Conservation (phyloP, 2,888 invertebrate genomes). For the Acanthosepion esculentum region DNA sequence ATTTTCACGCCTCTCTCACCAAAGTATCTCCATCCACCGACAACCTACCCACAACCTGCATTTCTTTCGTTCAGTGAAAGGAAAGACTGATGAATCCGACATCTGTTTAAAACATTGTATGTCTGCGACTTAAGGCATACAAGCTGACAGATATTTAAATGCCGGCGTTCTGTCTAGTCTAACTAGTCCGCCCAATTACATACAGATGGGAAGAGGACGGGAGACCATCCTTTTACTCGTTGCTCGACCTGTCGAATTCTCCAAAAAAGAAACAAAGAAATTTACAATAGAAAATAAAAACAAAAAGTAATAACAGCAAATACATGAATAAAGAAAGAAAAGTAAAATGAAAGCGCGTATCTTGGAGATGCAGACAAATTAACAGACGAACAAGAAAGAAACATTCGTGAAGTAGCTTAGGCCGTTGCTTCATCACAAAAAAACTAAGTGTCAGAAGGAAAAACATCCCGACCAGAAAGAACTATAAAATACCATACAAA, state of each 20-base stretch:
- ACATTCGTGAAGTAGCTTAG: not conserved
- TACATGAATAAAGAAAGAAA: too few species aligned
- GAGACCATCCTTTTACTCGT: not conserved
- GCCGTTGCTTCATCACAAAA: not conserved
- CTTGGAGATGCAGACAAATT: not conserved
- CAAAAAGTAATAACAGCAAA: not conserved
- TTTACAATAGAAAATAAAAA: not conserved
- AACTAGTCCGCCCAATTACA: not conserved
- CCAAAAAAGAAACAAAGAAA: not conserved
- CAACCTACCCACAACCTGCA: too few species aligned
- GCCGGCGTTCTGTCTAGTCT: constrained; percentile 11
- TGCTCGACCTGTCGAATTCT: not conserved
- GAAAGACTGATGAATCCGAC: not conserved
- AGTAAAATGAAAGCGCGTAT: not conserved
- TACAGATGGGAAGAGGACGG: not conserved
- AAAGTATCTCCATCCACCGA: not conserved
- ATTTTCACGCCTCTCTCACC: too few species aligned
- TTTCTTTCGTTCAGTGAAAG: not conserved
- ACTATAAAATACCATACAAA: too few species aligned
- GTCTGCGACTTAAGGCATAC: not conserved
- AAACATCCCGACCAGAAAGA: too few species aligned
- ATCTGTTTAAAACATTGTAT: constrained; percentile 17
- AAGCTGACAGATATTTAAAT: constrained; percentile 10
- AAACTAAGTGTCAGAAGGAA: too few species aligned
- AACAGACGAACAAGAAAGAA: not conserved